These are phyloP conservation scores for Carettochelys insculpta DNA, from an alignment of 2,113 vertebrate species.

Conservation along the genomic window DNA sequence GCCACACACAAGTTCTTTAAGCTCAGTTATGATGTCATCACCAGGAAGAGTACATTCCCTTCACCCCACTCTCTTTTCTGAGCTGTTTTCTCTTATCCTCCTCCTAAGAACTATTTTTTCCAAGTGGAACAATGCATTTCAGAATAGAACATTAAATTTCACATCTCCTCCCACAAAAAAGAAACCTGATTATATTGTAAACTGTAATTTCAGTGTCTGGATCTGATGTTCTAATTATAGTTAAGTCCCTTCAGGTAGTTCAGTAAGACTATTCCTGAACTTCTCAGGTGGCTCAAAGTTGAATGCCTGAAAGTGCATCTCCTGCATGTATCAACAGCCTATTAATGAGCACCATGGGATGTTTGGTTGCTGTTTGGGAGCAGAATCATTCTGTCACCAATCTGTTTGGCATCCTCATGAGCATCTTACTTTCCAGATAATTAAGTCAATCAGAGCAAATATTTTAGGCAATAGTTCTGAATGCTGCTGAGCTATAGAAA, in stretches of 20 bases:
- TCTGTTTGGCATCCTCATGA: neutral
- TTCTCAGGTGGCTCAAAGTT: neutral
- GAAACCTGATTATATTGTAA: neutral
- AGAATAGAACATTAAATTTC: neutral
- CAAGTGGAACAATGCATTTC: neutral
- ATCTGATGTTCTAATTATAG: neutral
- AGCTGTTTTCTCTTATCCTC: neutral
- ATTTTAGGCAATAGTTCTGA: neutral
- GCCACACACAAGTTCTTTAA: neutral
- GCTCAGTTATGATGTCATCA: neutral
- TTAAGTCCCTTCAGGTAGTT: neutral
- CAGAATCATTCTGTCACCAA: neutral
- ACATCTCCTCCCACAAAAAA: neutral
- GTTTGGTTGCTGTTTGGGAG: neutral
- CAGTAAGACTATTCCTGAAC: neutral
- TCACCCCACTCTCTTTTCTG: neutral
- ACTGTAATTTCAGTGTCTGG: neutral
- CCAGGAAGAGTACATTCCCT: neutral
- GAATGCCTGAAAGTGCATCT: neutral
- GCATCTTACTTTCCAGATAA: neutral
- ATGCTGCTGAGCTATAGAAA: neutral
- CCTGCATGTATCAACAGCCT: neutral
- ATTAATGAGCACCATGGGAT: neutral
- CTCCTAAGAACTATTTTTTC: neutral
- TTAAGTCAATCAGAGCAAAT: neutral